phyloP scores from a whole-genome alignment of 2,113 vertebrate species.

The Lepidiolamprologus cunningtoni region DNA sequence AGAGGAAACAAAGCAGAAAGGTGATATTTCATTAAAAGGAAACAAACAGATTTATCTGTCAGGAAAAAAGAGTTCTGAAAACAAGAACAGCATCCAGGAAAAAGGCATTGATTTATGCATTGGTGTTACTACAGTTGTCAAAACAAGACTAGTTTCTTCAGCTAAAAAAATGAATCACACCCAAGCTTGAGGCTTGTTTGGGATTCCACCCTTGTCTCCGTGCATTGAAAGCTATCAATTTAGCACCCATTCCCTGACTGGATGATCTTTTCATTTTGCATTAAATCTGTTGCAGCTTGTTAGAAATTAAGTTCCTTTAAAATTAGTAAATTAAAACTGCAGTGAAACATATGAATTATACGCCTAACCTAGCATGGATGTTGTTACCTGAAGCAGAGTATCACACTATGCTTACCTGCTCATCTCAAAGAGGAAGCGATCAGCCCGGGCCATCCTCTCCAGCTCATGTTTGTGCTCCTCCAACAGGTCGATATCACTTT shows the following conservation, averaged over 20 bases:
- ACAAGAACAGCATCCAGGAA: background rate
- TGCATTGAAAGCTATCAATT: background rate
- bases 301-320: background rate
- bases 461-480: constrained; percentile 97
- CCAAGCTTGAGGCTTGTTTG: background rate
- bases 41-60: constrained; percentile 5
- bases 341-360: background rate
- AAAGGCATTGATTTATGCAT: background rate
- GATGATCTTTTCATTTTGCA: background rate
- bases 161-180: background rate
- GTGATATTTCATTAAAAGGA: constrained; percentile 4
- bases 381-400: background rate
- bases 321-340: background rate
- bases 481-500: constrained; percentile 90
- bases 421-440: constrained; percentile 98
- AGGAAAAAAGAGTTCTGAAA: background rate
- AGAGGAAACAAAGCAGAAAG: background rate
- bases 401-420: constrained; percentile 78
- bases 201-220: background rate
- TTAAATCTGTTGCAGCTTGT: background rate
- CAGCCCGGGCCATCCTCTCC: constrained; percentile 94
- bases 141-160: background rate
- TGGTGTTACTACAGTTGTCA: background rate
- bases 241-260: background rate
- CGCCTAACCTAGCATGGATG: background rate